Evolutionary conservation across 2,113 vertebrate genomes (phyloP), one percentile per base, ranked within the genome.

Genomic region (Onychorhynchus coronatus): DNA sequence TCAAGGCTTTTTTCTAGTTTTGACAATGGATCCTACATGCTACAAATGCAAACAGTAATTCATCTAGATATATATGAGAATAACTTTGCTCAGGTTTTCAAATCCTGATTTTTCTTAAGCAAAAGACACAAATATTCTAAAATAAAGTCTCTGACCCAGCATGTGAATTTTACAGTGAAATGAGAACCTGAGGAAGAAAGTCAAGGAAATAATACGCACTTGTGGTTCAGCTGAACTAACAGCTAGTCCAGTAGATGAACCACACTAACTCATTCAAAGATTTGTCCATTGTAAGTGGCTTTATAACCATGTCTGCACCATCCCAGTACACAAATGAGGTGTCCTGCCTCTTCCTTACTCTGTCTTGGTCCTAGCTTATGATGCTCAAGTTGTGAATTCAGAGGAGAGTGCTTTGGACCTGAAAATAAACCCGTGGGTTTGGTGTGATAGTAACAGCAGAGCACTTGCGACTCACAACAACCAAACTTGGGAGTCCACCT

Each of bases 341-440:
- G n/a, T 37, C 66, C 74, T 72, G 31, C 28, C 62, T 84, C 63
- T 35, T 50, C 31, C 59, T 80, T 37, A 14, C n/a, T 73, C 72
- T 35, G 9, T 9, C 39, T 66, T 3, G 0, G 49, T 76, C 62
- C 58, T 20, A 53, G 25, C 27, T 90, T n/a, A 24, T 5, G n/a
- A 67, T 65, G 5, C 74, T 58, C 31, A 50, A 88, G 71, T 8
- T 63, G 75, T 42, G 84, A 86, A 71, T 46, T 50, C 47, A 35
- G 71, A 76, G 70, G 28, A 72, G 66, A 88, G 74, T 5, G 46
- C 35, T 80, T 56, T 63, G 56, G 33, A 14, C 52, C 73, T 81
- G 75, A 68, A 95, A 95, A 92, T 61, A 91, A 90, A 94, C 52
- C 46, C 8, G 28, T 83, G 90, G 71, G 68, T n/a, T 95, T 88